Conservation (phyloP, 2,797 vertebrate species). For the Triplophysa yarkandensis region DNA sequence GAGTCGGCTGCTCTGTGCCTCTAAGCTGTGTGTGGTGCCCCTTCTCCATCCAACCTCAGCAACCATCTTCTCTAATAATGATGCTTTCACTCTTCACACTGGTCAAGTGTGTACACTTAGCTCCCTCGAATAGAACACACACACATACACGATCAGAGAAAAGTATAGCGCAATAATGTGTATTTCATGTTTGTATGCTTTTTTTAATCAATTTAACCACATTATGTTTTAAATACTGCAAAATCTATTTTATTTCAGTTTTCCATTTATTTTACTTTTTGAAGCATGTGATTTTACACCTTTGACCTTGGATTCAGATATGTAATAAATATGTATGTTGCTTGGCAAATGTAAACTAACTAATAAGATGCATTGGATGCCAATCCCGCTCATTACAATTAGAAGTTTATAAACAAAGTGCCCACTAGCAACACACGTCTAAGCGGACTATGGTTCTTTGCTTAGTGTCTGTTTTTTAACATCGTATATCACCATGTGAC, state of each 20-base stretch:
- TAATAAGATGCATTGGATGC: no score
- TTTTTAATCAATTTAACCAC: no score
- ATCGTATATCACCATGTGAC: not conserved
- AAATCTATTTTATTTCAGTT: no score
- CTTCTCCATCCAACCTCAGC: slow-evolving; percentile 66
- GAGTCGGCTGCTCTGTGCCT: slow-evolving; percentile 54
- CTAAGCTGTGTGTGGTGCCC: slow-evolving; percentile 70
- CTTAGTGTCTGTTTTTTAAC: not conserved
- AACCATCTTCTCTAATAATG: slow-evolving; percentile 71
- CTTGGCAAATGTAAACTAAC: no score
- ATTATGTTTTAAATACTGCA: no score
- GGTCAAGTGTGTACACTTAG: slow-evolving; percentile 50
- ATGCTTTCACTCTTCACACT: slow-evolving; percentile 71
- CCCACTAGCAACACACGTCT: not conserved
- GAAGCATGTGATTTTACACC: no score
- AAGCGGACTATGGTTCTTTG: not conserved
- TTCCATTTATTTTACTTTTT: no score
- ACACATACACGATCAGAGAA: not conserved
- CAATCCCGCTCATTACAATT: not conserved
- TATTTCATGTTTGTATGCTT: not conserved
- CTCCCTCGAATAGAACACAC: not conserved
- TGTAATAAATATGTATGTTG: no score
- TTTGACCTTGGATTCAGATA: no score
- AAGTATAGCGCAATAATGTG: not conserved
- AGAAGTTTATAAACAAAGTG: not conserved